Conservation (phyloP, 2,888 invertebrate genomes). For the Aphodius granarius region DNA sequence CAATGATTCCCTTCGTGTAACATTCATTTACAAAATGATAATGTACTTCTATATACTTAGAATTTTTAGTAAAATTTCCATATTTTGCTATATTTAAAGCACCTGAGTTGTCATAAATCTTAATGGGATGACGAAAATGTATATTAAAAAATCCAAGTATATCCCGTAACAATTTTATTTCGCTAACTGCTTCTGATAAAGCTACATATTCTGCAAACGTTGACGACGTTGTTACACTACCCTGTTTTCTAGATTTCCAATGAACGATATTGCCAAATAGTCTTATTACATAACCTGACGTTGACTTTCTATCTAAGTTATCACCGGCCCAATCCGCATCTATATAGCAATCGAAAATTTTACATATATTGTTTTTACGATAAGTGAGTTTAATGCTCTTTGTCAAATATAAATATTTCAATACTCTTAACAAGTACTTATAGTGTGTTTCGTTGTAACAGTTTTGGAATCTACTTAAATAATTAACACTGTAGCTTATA, state of each 20-base stretch:
- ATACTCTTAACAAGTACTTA: slow-evolving; percentile 38
- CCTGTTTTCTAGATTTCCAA: slow-evolving; percentile 46
- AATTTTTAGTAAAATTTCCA: slow-evolving; percentile 38
- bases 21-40: too few relatives aligned
- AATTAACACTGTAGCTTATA: neutral
- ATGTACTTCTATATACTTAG: too few relatives aligned
- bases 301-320: slow-evolving; percentile 30
- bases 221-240: slow-evolving; percentile 37
- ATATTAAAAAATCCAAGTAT: slow-evolving; percentile 28
- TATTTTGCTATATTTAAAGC: slow-evolving; percentile 35
- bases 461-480: too few relatives aligned
- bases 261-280: slow-evolving; percentile 41
- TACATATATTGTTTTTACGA: slow-evolving; percentile 22
- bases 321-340: slow-evolving; percentile 47
- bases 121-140: slow-evolving; percentile 29
- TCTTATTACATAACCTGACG: slow-evolving; percentile 43
- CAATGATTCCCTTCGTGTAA: too few relatives aligned
- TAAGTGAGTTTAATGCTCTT: slow-evolving; percentile 36
- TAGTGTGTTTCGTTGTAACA: too few relatives aligned
- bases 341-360: slow-evolving; percentile 36
- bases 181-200: slow-evolving; percentile 33
- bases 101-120: slow-evolving; percentile 37
- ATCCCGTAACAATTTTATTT: slow-evolving; percentile 28
- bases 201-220: slow-evolving; percentile 37
- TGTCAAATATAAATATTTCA: slow-evolving; percentile 41